These are phyloP conservation scores for Rhamphomyia laevipes DNA, from an alignment of 2,888 invertebrate genomes.

Conservation along the genomic window DNA sequence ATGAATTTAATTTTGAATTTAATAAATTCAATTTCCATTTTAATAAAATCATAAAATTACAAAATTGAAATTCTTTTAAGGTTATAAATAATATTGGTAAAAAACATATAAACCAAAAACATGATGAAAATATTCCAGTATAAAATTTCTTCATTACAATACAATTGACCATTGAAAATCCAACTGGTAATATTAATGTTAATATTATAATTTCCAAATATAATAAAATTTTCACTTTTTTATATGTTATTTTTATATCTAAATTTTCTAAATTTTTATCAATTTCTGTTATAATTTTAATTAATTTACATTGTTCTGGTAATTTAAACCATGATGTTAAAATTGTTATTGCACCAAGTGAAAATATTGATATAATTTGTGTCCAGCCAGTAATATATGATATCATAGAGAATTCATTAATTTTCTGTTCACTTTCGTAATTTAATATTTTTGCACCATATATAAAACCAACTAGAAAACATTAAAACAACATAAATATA, in stretches of 20 bases:
- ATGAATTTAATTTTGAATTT: constrained; percentile 14
- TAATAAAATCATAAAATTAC: constrained; percentile 22
- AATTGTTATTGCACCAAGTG: constrained; percentile 16
- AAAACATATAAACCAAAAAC: constrained; percentile 26
- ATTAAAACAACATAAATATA: not conserved
- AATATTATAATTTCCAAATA: constrained; percentile 16
- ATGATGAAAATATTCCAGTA: constrained; percentile 11
- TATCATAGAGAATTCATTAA: constrained; percentile 16
- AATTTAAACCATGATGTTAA: constrained; percentile 21
- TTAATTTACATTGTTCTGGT: constrained; percentile 14
- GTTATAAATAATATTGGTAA: constrained; percentile 21
- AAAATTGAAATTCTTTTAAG: constrained; percentile 24
- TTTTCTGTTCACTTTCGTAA: constrained; percentile 5
- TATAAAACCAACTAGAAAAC: constrained; percentile 19
- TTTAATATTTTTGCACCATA: constrained; percentile 14
- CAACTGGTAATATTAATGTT: constrained; percentile 18
- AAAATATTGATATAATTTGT: constrained; percentile 21
- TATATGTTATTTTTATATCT: constrained; percentile 16
- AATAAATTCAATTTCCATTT: constrained; percentile 19
- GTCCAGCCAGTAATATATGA: constrained; percentile 22
- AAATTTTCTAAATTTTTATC: constrained; percentile 17
- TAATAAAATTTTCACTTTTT: constrained; percentile 13
- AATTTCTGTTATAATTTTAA: constrained; percentile 18
- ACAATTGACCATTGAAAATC: constrained; percentile 25
- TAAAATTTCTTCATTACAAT: constrained; percentile 19